Evolutionary conservation across 2,797 vertebrate species (phyloP), one percentile per base, ranked within the genome.

Genomic region (Cryptoblepharus egeriae): DNA sequence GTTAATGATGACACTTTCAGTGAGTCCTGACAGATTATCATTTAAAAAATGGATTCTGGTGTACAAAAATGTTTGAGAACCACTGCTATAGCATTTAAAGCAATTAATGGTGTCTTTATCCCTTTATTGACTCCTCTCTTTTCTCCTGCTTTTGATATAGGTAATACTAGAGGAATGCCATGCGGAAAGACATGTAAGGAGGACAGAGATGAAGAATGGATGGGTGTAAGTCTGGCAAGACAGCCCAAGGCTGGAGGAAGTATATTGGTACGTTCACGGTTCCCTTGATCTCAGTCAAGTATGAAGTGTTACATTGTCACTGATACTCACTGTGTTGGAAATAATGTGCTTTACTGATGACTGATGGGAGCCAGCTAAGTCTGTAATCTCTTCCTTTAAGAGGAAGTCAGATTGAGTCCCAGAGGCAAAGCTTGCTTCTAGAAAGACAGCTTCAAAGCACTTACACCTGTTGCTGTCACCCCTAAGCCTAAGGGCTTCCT

Each of bases 181-280:
- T 99, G 99, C 77, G 99, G 99, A 81, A 99, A 99, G 96, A 99
- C 99, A 1, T 99, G 99, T 92, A 96, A 95, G 90, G 98, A 97
- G 80, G 97, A 99, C 94, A 94, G 98, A 82, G 96, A 98, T 32
- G 94, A 99, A 2, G 98, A 99, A 94, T 99, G 99, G 99, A 99
- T 99, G 98, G 99, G 99, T 0, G 98, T 99, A 90, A 99, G 97
- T 91, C 92, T 99, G 92, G 97, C 98, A 55, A 96, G 98, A 52
- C 99, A 99, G 95, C 95, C 97, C 49, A 95, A 89, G 89, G 93
- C 95, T 67, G 93, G 96, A 20, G 99, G 99, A 92, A 96, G 94
- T 57, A 96, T 99, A 87, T 92, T 99, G 97, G 99, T 99, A 96
- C 96, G 97, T 93, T 64, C 2, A 0, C n/a, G 15, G 30, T 69